phyloP scores from a whole-genome alignment of 2,888 invertebrate species.

The Psylliodes chrysocephalus region DNA sequence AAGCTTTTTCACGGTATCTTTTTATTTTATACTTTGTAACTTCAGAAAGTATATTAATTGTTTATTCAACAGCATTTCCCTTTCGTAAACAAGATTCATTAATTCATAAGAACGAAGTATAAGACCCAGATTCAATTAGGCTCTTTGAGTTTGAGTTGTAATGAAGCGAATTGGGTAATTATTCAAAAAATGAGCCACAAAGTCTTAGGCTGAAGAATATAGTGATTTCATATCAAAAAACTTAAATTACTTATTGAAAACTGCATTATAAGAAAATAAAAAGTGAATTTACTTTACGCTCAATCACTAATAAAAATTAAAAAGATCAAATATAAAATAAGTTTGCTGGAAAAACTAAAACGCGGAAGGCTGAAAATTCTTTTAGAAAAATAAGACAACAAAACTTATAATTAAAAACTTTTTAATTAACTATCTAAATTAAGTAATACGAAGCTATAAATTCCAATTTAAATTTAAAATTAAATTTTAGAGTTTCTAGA shows the following conservation, averaged over 20 bases:
- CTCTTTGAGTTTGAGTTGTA: constrained; percentile 21
- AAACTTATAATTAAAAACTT: too few species aligned
- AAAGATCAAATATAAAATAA: too few species aligned
- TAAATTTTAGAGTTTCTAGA: too few species aligned
- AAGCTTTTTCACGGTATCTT: background rate
- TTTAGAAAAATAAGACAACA: too few species aligned
- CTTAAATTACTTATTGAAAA: background rate
- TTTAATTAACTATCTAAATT: too few species aligned
- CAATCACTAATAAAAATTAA: too few species aligned
- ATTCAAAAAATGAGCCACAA: constrained; percentile 19
- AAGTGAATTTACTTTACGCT: too few species aligned
- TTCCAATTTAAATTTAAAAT: too few species aligned
- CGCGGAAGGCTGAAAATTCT: too few species aligned
- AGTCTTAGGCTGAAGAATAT: background rate
- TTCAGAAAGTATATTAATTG: constrained; percentile 12
- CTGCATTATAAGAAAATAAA: too few species aligned
- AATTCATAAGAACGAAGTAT: constrained; percentile 11
- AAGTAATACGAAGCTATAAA: too few species aligned
- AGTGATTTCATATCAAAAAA: background rate
- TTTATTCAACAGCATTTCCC: constrained; percentile 14
- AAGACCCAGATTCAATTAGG: constrained; percentile 16
- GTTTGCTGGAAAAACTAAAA: too few species aligned
- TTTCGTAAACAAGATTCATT: constrained; percentile 14
- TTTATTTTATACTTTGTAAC: background rate
- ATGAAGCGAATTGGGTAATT: constrained; percentile 23